Evolutionary conservation across 2,113 vertebrate genomes (phyloP), one percentile per base, ranked within the genome.

Genomic region (Hipposideros armiger): DNA sequence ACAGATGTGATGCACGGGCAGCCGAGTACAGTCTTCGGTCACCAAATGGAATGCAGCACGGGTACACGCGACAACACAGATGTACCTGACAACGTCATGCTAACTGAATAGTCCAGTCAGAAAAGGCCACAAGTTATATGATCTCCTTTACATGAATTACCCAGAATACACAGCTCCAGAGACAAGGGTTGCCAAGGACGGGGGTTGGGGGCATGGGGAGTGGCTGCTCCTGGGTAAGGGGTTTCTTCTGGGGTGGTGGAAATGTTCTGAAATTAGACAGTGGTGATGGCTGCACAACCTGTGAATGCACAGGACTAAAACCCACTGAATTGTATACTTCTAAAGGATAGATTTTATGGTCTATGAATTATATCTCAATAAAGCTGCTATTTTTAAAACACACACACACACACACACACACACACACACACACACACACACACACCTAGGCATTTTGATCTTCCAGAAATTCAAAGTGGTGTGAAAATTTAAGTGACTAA

Each of bases 401-500:
- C 7, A 9, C 7, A 50, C 7, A 50, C 11, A 50, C 2, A 62
- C 15, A 69, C 1, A 56, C 2, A 92, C 11, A 50, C 2, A 62
- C 15, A 69, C 1, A 56, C 2, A 92, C 3, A 62, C 24, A 74
- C 1, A 56, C 1, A 93, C 2, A 86, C 5, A 88, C 4, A 77
- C 22, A 72, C n/a, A 70, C n/a, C 64, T 60, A 95, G 20, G 32
- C 50, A 94, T 30, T 90, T 67, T 90, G 30, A 64, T 66, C 62
- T 94, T 95, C 36, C 36, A 85, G 83, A 87, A 95, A 87, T 81
- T 66, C 78, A 96, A 96, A 90, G 19, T 64, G 13, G 8, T 76
- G 40, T 90, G 47, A 72, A 92, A 92, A 92, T 54, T n/a, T 58
- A 95, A 85, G 24, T 74, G 56, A 72, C 50, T 36, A 54, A 54